phyloP scores from a whole-genome alignment of 2,113 vertebrate species.

The Solenodon paradoxus region DNA sequence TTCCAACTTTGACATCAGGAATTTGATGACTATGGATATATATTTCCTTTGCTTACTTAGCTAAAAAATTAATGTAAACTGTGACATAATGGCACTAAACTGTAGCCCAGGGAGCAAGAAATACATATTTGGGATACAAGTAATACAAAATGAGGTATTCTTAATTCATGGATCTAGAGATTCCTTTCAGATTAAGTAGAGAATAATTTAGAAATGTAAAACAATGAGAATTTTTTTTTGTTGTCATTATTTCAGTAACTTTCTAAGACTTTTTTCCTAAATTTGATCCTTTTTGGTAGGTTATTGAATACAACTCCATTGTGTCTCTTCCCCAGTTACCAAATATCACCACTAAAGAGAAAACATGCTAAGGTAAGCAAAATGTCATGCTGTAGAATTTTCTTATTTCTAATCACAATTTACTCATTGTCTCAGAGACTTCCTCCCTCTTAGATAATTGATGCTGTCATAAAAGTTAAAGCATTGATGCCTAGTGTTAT shows the following conservation, averaged over 20 bases:
- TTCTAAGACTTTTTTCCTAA: not conserved
- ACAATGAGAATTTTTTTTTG: not conserved
- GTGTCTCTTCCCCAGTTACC: not conserved
- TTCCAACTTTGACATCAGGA: slow-evolving; percentile 25
- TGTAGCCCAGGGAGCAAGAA: not conserved
- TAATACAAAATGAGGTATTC: not conserved
- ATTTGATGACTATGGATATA: slow-evolving; percentile 40
- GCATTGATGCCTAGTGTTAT: not conserved
- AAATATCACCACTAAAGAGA: not conserved
- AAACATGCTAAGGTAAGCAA: not conserved
- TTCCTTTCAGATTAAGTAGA: not conserved
- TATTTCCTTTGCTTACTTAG: slow-evolving; percentile 49
- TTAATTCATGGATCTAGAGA: not conserved
- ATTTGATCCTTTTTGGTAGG: not conserved
- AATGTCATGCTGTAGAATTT: not conserved
- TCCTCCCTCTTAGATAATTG: not conserved
- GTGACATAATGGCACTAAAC: not conserved
- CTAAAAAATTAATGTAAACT: slow-evolving; percentile 55
- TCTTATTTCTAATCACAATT: not conserved
- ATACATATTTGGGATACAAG: not conserved
- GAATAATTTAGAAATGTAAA: not conserved
- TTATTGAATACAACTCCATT: not conserved
- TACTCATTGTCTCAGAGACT: not conserved
- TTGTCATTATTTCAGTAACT: not conserved
- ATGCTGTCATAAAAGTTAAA: slow-evolving; percentile 14